Evolutionary conservation across 2,113 vertebrate genomes (phyloP).

Genomic region (Meles meles): DNA sequence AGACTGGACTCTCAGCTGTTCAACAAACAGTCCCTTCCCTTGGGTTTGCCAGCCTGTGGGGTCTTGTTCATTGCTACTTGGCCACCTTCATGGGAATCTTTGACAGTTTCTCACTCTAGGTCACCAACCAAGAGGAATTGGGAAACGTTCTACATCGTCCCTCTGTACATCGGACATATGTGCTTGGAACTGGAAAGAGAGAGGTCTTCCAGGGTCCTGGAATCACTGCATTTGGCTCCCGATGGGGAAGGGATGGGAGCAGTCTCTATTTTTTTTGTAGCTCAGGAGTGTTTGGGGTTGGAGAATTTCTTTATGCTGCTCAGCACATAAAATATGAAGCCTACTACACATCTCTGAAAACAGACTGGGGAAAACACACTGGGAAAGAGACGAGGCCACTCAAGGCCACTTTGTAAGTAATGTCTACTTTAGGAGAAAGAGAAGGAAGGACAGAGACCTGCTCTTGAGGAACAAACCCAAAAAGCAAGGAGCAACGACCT

Average conservation of each 20-base stretch:
- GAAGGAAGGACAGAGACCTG: background rate
- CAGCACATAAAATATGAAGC: conserved; percentile 28
- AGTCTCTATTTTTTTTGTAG: background rate
- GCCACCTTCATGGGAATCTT: background rate
- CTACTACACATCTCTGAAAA: background rate
- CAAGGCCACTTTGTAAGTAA: conserved; percentile 23
- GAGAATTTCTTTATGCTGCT: background rate
- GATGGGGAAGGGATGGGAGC: background rate
- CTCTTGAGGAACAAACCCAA: conserved; percentile 48
- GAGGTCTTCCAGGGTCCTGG: background rate
- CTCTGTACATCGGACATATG: background rate
- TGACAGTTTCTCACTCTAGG: background rate
- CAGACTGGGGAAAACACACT: background rate
- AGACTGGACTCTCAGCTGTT: background rate
- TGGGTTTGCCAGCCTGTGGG: background rate
- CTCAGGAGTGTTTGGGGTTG: background rate
- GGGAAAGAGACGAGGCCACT: background rate
- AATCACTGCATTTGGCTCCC: background rate
- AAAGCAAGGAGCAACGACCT: background rate
- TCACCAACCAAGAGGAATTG: background rate
- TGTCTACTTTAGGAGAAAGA: background rate
- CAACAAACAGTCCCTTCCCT: background rate
- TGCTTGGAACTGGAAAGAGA: background rate
- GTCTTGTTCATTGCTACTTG: background rate
- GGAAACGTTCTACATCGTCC: background rate